phyloP scores from a whole-genome alignment of 2,888 invertebrate genomes.

The Heteropelma amictum region DNA sequence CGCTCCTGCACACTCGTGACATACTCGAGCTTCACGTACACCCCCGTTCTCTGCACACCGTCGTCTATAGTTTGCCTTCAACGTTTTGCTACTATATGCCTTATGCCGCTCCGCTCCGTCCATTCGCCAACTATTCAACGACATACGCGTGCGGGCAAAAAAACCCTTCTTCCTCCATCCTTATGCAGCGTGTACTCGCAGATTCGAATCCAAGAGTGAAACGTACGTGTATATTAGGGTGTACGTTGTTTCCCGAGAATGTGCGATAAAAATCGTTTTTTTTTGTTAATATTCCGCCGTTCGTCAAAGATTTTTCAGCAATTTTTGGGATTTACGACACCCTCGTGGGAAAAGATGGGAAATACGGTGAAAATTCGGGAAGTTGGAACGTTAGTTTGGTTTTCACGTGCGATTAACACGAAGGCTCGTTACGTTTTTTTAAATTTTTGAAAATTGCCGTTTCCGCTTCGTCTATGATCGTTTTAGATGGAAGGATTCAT shows the following conservation, averaged over 20 bases:
- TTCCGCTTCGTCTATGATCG: too few relatives aligned
- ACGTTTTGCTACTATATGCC: conserved; percentile 16
- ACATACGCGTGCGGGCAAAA: conserved; percentile 12
- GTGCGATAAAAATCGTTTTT: too few relatives aligned
- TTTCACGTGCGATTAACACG: too few relatives aligned
- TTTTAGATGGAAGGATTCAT: too few relatives aligned
- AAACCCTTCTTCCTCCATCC: conserved; percentile 15
- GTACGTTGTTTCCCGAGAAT: conserved; percentile 2
- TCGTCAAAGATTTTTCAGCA: too few relatives aligned
- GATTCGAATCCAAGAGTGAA: conserved; percentile 17
- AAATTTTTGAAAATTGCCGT: too few relatives aligned
- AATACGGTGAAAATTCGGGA: too few relatives aligned
- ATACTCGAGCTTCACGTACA: conserved; percentile 41
- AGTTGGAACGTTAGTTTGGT: too few relatives aligned
- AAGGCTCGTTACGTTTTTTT: too few relatives aligned
- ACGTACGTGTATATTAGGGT: neutral
- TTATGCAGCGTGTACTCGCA: neutral
- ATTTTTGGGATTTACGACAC: too few relatives aligned
- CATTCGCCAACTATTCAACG: conserved; percentile 25
- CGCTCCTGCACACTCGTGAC: conserved; percentile 27
- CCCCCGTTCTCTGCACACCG: neutral
- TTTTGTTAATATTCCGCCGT: too few relatives aligned
- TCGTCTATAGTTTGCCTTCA: conserved; percentile 19
- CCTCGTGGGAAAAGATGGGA: too few relatives aligned
- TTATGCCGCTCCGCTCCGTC: neutral